Percentiles rank a stretch among this genome's conserved stretches.
Evolutionary conservation across 2,888 invertebrate genomes (phyloP).

Genomic region (Heliothis peltigera): DNA sequence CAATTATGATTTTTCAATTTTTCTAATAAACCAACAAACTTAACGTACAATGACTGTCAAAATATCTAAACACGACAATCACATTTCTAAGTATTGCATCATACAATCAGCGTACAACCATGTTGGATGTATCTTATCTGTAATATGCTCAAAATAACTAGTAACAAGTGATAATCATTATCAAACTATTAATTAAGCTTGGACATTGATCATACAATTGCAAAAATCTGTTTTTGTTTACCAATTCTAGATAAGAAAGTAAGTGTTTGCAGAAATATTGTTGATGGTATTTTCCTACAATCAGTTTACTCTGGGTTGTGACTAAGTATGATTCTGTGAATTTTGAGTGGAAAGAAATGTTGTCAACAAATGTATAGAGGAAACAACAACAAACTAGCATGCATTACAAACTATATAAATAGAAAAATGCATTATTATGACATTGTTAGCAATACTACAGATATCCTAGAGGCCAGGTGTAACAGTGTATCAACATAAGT

Average conservation of each 20-base stretch:
- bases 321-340: conserved; percentile 31
- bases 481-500: conserved; percentile 20
- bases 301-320: conserved; percentile 24
- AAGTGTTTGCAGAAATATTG: conserved; percentile 49
- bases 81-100: conserved; percentile 70
- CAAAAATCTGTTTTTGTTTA: conserved; percentile 62
- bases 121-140: conserved; percentile 67
- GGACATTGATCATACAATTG: conserved; percentile 51
- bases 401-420: conserved; percentile 17
- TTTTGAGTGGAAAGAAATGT: conserved; percentile 21
- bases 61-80: conserved; percentile 33
- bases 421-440: conserved; percentile 20
- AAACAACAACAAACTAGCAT: conserved; percentile 21
- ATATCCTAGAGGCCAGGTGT: conserved; percentile 29
- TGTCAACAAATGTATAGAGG: conserved; percentile 7
- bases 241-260: conserved; percentile 54
- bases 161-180: conserved; percentile 56
- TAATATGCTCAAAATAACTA: conserved; percentile 51
- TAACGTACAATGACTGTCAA: conserved; percentile 34
- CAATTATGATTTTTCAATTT: not conserved
- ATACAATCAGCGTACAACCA: conserved; percentile 60
- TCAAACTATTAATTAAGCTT: conserved; percentile 61
- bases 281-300: conserved; percentile 33
- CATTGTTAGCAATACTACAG: conserved; percentile 18
- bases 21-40: conserved; percentile 3